Base-by-base conservation (phyloP, 2,797 vertebrate genomes). In the Chromis chromis region DNA sequence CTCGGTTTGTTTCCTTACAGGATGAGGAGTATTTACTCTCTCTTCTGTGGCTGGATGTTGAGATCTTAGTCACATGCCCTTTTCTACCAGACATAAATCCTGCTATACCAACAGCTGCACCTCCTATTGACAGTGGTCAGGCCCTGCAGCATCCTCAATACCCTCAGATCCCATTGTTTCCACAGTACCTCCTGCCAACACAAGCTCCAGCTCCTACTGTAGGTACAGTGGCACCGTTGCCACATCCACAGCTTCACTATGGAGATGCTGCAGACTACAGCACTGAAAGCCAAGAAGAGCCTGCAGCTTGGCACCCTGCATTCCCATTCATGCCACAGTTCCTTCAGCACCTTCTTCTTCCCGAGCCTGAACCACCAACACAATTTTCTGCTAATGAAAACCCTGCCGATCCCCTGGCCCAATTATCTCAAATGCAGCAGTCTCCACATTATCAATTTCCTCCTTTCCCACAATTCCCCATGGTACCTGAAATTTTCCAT, bases 61-160 rank as follows among this genome's bases (percentile, higher is more conserved):
- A 86, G 58, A 48, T 90, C 48, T 39, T 31, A 0, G 61, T 81
- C 46, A 65, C 74, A 49, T 90, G 84, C 42, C 81, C 84, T 70
- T 54, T 24, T 17, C 19, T 76, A 64, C 11, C 11, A 1, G 52
- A 60, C 14, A 40, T 40, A 25, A 65, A 63, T n/a, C 14, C 48
- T 3, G 62, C 46, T 11, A 54, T 48, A 46, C 22, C 42, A 55
- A 44, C 70, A 71, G 56, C 56, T 54, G 1, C 7, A 0, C 33
- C 71, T 53, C 25, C 73, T 39, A 63, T 16, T 65, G 62, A 78
- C 14, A 6, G 10, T 54, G 46, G 42, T 28, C 22, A 52, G 1
- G 40, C 54, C 12, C 5, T 40, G 60, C 39, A 68, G 50, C 63
- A 69, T 65, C 70, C 28, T 61, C 56, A 28, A 17, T 74, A 56